Base-by-base conservation (phyloP, 2,888 invertebrate species). In the Athalia cordata region DNA sequence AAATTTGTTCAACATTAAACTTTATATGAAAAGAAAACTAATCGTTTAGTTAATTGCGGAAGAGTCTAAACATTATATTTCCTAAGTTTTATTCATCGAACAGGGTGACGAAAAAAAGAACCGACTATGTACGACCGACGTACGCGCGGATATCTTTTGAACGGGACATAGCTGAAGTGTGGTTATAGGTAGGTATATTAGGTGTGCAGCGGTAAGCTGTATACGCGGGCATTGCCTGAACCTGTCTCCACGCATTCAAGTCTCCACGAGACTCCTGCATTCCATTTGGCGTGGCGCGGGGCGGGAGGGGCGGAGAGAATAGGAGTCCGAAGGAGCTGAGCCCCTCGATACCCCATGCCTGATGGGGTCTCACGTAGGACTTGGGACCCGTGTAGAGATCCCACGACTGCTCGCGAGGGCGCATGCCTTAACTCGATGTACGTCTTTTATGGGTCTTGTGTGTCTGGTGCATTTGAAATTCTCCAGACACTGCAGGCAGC, bases 161-260 rank as follows among this genome's bases (percentile, higher is more conserved):
- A 89, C 87, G 87, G 89, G 84, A 83, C 86, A 85, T 89, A 89
- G 87, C 29, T 29, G 88, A 83, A 74, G 70, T 57, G 79, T 66
- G 15, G 64, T 8, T 59, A 29, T 13, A 13, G 64, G 43, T 13
- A 13, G 64, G 29, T 64, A 64, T 29, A 11, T 11, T 11, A 59
- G 9, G n/a, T 8, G 67, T 61, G 29, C 74, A 66, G 62, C 47
- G 57, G 59, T 72, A 47, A 15, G 57, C 43, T 57, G 8, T 81
- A 59, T 9, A 50, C 68, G 83, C 85, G 86, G 87, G 86, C 88
- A 87, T 86, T 86, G 87, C 86, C 86, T 87, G 86, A 88, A 89
- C 88, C 89, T 88, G 89, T 89, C 89, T 89, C 88, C 89, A 85
- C 86, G 88, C 87, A 85, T 88, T 87, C 83, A 87, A 87, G 85